Evolutionary conservation across 2,888 invertebrate species (phyloP), one percentile per base, ranked within the genome.

Genomic region (Cylindroiulus punctatus): DNA sequence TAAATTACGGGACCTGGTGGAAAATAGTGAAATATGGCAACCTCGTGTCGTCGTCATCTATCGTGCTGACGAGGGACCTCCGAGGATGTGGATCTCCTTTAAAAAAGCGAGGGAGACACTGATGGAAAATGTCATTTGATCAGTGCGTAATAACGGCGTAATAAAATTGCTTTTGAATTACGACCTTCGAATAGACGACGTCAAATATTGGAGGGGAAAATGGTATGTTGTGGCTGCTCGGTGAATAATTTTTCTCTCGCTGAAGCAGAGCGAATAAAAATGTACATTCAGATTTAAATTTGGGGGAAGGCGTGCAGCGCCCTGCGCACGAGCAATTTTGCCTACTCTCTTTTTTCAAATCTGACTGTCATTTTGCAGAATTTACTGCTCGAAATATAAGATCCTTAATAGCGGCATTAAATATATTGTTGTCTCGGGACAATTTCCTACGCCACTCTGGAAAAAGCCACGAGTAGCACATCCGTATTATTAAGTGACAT

Each of bases 111-210:
- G 57, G 22, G 57, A 57, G 57, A 22, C 57, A 57, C 57, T 57
- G 57, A 57, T 57, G 57, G 57, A 57, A 57, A 57, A 57, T 57
- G 57, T 57, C 57, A 57, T 57, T 57, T 57, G 57, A 57, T 57
- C 57, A 57, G 57, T 19, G 57, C 57, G 57, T 57, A 57, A 57
- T 57, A 57, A 57, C 57, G 57, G 19, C 57, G 57, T 57, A 57
- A 57, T 57, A 57, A 57, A 57, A 57, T n/a, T 57, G 57, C 57
- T 57, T 57, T 57, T 57, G 57, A 57, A 57, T 57, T 57, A 57
- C 22, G 57, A 57, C 57, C 57, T 22, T 57, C 22, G 57, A 7
- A 57, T 57, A 57, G 57, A 57, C 57, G 57, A 57, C 57, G 57
- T 57, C 57, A 57, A 57, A 57, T 57, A 57, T 57, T 57, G 57